A percentile compares a stretch with the other conserved stretches of the same genome.
phyloP scores from a whole-genome alignment of 2,888 invertebrate genomes.

The Flexamia atlantica region DNA sequence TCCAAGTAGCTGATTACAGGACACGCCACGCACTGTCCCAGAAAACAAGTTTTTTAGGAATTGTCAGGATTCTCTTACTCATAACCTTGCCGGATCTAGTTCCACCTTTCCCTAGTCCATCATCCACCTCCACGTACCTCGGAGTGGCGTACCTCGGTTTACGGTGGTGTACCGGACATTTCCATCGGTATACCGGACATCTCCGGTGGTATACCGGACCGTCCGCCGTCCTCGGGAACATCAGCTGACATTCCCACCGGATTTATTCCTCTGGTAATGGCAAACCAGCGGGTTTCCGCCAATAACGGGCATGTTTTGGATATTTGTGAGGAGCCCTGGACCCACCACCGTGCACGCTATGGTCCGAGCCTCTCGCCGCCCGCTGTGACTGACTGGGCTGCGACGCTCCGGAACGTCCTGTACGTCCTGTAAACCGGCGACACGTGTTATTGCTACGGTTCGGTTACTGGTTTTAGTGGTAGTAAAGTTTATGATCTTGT shows the following conservation, averaged over 20 bases:
- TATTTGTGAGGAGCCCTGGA: constrained; percentile 13
- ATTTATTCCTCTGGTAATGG: constrained; percentile 47
- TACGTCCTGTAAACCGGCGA: too few species aligned
- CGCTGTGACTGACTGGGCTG: not conserved
- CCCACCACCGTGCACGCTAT: constrained; percentile 22
- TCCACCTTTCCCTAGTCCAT: too few species aligned
- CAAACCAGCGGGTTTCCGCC: constrained; percentile 20
- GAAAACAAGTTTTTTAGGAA: too few species aligned
- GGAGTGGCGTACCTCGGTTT: not conserved
- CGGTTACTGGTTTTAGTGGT: too few species aligned
- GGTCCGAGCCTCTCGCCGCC: not conserved
- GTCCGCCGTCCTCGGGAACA: not conserved
- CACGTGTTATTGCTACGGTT: too few species aligned
- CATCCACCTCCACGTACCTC: too few species aligned
- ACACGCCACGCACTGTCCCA: too few species aligned
- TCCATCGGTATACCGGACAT: not conserved
- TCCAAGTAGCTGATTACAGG: too few species aligned
- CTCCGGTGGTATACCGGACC: not conserved
- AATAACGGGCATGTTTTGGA: constrained; percentile 47
- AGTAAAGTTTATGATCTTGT: too few species aligned
- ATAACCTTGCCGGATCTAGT: too few species aligned
- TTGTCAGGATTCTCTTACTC: too few species aligned
- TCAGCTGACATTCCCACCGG: constrained; percentile 14
- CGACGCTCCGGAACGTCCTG: too few species aligned
- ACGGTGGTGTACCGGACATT: not conserved